Conservation (phyloP, 2,888 invertebrate species). For the Notodonta dromedarius region DNA sequence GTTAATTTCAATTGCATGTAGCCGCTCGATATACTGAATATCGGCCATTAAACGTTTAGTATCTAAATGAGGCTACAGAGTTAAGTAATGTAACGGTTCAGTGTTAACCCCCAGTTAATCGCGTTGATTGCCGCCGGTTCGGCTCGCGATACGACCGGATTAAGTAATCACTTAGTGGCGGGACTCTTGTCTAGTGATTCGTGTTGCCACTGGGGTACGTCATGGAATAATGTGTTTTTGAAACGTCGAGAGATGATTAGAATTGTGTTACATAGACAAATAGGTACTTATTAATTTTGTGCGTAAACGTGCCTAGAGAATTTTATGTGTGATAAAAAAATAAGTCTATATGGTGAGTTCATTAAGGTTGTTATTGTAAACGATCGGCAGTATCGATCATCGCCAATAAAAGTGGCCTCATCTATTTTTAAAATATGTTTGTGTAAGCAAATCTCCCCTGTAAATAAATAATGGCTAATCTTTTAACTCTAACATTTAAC, state of each 20-base stretch:
- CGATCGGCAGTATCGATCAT: too few species aligned
- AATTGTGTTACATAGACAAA: not conserved
- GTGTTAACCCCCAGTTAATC: slow-evolving; percentile 72
- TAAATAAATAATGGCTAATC: too few species aligned
- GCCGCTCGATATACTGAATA: slow-evolving; percentile 18
- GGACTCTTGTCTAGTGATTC: slow-evolving; percentile 49
- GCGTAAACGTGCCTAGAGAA: too few species aligned
- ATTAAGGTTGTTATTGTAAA: too few species aligned
- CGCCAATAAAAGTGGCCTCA: too few species aligned
- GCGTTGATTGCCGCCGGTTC: slow-evolving; percentile 69
- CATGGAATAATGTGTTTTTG: slow-evolving; percentile 22
- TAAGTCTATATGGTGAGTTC: too few species aligned
- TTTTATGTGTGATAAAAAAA: too few species aligned
- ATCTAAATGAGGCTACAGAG: slow-evolving; percentile 38
- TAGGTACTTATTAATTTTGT: too few species aligned
- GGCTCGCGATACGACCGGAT: slow-evolving; percentile 61
- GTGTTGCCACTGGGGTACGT: slow-evolving; percentile 29
- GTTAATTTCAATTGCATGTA: not conserved
- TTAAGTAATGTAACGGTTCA: slow-evolving; percentile 60
- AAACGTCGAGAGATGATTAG: not conserved
- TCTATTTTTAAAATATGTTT: too few species aligned
- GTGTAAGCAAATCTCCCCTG: too few species aligned
- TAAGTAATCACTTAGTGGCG: slow-evolving; percentile 75
- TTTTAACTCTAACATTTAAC: not conserved
- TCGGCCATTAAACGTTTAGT: slow-evolving; percentile 37